A percentile compares a stretch with the other conserved stretches of the same genome.
Conservation (phyloP, 2,888 invertebrate species). For the Amiota mariae region DNA sequence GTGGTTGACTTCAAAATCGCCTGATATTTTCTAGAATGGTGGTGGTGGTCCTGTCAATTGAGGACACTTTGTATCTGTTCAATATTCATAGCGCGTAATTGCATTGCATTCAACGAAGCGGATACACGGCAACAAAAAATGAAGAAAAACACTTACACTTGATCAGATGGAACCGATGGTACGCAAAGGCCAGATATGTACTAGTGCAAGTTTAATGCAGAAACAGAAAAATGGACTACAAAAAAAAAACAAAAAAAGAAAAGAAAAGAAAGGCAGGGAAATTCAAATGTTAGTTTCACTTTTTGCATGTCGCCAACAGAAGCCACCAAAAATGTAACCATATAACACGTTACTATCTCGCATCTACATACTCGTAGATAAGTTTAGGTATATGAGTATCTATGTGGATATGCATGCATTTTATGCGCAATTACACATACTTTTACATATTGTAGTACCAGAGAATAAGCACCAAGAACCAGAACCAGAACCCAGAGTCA, state of each 20-base stretch:
- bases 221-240: background rate
- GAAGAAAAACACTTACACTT: background rate
- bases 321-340: background rate
- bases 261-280: background rate
- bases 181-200: background rate
- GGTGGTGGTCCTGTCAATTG: no score
- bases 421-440: conserved; percentile 15
- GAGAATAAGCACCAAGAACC: no score
- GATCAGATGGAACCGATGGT: background rate
- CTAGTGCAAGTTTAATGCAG: background rate
- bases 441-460: no score
- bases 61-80: conserved; percentile 43
- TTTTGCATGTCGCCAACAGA: background rate
- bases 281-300: background rate
- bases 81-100: conserved; percentile 67
- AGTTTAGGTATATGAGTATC: background rate
- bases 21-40: no score
- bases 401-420: conserved; percentile 8
- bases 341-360: no score
- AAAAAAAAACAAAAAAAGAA: background rate
- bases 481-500: no score
- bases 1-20: no score
- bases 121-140: background rate
- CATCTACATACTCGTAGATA: no score
- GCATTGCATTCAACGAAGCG: conserved; percentile 63